Conservation (phyloP, 2,113 vertebrate genomes). For the Pomatorhinus ruficollis region DNA sequence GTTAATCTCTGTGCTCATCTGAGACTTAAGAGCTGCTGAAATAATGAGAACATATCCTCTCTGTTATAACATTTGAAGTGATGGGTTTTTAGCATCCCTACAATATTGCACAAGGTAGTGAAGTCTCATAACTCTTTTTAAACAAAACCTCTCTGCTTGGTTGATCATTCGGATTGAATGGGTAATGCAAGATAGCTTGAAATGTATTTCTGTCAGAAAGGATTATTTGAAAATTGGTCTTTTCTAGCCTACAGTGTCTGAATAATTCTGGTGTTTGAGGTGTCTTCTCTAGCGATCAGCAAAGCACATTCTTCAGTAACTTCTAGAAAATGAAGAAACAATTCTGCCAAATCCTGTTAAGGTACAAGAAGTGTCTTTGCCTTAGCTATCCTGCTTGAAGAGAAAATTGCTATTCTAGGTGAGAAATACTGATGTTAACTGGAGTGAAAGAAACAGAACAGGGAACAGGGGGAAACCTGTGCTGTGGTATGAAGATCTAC, state of each 20-base stretch:
- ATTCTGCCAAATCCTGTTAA: background rate
- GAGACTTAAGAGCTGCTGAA: conserved; percentile 1
- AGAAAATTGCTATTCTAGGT: background rate
- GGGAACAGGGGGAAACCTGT: background rate
- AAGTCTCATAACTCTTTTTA: background rate
- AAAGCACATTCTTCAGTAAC: background rate
- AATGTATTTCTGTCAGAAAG: background rate
- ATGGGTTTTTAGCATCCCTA: background rate
- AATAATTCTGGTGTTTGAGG: background rate
- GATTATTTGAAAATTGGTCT: background rate
- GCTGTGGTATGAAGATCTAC: background rate
- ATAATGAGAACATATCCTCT: background rate
- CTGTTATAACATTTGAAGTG: background rate
- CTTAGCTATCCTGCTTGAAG: background rate
- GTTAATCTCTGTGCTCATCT: conserved; percentile 7
- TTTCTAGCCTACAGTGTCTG: background rate
- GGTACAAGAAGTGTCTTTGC: background rate
- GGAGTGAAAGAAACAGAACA: background rate
- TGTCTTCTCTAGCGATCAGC: background rate
- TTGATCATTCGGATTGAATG: background rate
- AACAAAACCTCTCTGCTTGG: background rate
- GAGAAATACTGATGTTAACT: background rate
- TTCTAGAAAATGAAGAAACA: background rate
- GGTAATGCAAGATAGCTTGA: background rate
- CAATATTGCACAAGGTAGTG: background rate